Evolutionary conservation across 2,888 invertebrate species (phyloP).

Genomic region (Eristalis tenax): DNA sequence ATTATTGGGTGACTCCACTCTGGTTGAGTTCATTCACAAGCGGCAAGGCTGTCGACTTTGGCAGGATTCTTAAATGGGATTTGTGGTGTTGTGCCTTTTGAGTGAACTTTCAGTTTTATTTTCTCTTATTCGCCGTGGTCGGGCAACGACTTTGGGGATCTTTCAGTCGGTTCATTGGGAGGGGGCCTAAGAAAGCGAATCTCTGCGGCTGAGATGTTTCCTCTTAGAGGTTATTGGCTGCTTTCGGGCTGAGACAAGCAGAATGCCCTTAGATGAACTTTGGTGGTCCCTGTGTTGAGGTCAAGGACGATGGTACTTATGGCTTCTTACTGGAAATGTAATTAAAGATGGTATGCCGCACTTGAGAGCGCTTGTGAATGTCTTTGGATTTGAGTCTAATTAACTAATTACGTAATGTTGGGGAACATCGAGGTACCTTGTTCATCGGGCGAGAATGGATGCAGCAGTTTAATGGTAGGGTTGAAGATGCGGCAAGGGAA

Average conservation of each 20-base stretch:
- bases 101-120: neutral
- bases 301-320: neutral
- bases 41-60: constrained; percentile 53
- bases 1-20: constrained; percentile 25
- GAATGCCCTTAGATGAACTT: constrained; percentile 3
- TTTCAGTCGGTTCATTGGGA: neutral
- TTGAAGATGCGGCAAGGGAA: too few species aligned
- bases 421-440: neutral
- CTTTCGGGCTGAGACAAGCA: neutral
- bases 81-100: constrained; percentile 22
- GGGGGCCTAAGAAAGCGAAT: neutral
- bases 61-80: constrained; percentile 47
- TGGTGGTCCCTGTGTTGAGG: neutral
- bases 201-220: constrained; percentile 24
- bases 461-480: neutral
- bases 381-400: neutral
- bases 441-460: neutral
- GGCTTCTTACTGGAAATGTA: neutral
- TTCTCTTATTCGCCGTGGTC: neutral
- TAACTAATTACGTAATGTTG: neutral
- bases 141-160: constrained; percentile 48
- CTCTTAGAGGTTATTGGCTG: constrained; percentile 2
- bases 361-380: neutral
- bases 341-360: neutral
- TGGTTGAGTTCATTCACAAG: constrained; percentile 41